These are phyloP conservation scores for Ceratothoa steindachneri DNA, from an alignment of 2,888 invertebrate species.

Conservation along the genomic window DNA sequence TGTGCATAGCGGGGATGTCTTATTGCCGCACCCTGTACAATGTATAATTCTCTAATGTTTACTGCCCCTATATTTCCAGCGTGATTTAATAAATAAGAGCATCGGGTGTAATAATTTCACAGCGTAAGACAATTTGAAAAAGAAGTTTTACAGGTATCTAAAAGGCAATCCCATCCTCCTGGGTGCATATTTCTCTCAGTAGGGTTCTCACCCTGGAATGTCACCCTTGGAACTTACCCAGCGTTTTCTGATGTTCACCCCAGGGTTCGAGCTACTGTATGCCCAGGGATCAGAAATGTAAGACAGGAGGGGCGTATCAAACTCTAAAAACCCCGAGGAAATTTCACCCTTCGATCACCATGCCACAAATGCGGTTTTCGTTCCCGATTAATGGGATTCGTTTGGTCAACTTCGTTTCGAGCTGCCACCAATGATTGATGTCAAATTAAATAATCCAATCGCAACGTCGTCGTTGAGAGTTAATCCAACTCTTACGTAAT, in stretches of 20 bases:
- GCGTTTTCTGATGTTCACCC: constrained; percentile 10
- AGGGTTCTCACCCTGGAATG: constrained; percentile 2
- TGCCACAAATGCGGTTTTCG: neutral
- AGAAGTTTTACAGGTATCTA: neutral
- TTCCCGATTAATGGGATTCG: neutral
- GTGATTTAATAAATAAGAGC: neutral
- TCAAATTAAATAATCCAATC: constrained; percentile 37
- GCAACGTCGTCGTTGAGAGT: neutral
- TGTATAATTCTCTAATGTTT: too few species aligned
- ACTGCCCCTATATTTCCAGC: neutral
- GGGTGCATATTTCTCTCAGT: constrained; percentile 11
- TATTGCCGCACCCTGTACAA: too few species aligned
- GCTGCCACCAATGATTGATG: constrained; percentile 31
- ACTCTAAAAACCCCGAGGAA: neutral
- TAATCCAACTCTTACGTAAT: neutral
- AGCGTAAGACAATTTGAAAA: neutral
- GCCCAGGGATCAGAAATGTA: neutral
- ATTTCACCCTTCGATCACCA: neutral
- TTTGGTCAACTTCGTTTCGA: neutral
- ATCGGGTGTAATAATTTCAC: neutral
- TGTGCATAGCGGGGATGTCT: too few species aligned
- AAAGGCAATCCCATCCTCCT: neutral
- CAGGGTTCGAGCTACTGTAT: constrained; percentile 13
- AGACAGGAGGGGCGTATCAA: neutral
- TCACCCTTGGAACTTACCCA: constrained; percentile 2